These are phyloP conservation scores for Trematocara variabile DNA, from an alignment of 2,113 vertebrate genomes.

Conservation along the genomic window DNA sequence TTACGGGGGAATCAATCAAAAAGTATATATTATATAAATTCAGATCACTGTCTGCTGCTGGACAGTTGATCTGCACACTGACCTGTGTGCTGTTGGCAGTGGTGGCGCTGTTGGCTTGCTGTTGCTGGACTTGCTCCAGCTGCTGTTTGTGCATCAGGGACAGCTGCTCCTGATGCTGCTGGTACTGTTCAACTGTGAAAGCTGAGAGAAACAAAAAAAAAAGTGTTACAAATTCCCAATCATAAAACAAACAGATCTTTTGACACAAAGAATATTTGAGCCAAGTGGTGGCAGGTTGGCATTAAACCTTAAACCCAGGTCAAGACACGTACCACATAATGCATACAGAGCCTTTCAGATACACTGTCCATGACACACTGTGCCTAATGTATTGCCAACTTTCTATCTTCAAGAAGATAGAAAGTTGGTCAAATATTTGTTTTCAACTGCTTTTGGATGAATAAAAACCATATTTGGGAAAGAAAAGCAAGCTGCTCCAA, in stretches of 20 bases:
- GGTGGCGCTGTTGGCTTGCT: conserved; percentile 76
- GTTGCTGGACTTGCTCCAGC: conserved; percentile 92
- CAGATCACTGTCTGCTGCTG: neutral
- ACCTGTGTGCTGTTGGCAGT: conserved; percentile 69
- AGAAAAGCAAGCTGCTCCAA: neutral
- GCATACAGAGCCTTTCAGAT: neutral
- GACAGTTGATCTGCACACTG: neutral
- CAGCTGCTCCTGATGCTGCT: conserved; percentile 98
- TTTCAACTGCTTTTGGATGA: neutral
- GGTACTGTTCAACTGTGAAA: conserved; percentile 97
- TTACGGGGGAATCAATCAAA: fast-evolving
- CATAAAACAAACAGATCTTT: neutral
- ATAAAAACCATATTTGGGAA: neutral
- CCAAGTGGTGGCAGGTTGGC: neutral
- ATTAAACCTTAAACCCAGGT: neutral
- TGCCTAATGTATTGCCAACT: neutral
- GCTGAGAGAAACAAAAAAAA: conserved; percentile 65
- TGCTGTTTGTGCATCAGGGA: conserved; percentile 98
- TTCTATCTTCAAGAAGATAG: fast-evolving
- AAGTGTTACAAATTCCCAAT: neutral
- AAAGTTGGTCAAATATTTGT: neutral
- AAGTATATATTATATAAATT: neutral
- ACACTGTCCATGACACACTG: neutral
- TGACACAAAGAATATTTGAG: neutral
- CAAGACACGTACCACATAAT: neutral